phyloP scores from a whole-genome alignment of 2,888 invertebrate genomes.

The Himalopsyche anomala region DNA sequence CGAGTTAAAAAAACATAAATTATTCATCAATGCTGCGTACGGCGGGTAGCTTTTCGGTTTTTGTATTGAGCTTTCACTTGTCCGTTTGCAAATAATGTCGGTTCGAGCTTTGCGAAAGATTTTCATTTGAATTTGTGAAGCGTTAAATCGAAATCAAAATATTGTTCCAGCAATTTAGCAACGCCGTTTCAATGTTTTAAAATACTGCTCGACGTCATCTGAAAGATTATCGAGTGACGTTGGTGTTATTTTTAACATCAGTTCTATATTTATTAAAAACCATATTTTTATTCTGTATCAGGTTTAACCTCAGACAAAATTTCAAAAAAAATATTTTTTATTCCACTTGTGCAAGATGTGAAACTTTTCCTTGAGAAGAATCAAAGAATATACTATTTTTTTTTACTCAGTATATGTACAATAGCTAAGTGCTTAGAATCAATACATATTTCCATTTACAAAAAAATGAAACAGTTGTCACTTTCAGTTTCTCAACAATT shows the following conservation, averaged over 20 bases:
- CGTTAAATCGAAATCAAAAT: conserved; percentile 26
- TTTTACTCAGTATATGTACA: too few species aligned
- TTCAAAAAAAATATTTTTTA: too few species aligned
- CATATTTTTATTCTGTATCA: too few species aligned
- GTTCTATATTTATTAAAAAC: not conserved
- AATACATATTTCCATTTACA: too few species aligned
- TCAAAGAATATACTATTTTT: too few species aligned
- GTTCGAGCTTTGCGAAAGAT: conserved; percentile 21
- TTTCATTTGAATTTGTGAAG: conserved; percentile 27
- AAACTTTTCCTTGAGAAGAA: too few species aligned
- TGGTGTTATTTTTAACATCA: not conserved
- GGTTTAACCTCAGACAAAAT: too few species aligned
- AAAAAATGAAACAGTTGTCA: too few species aligned
- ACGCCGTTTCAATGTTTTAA: conserved; percentile 20
- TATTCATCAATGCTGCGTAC: conserved; percentile 59
- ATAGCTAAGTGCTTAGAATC: too few species aligned
- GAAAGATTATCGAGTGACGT: not conserved
- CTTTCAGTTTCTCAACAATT: too few species aligned
- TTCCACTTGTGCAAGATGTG: too few species aligned
- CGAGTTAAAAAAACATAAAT: conserved; percentile 57
- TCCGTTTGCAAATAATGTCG: conserved; percentile 14
- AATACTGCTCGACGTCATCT: conserved; percentile 3
- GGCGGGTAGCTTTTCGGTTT: conserved; percentile 43
- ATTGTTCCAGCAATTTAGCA: conserved; percentile 30
- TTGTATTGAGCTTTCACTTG: conserved; percentile 31